Conservation (phyloP, 2,797 vertebrate genomes). For the Fringilla coelebs region DNA sequence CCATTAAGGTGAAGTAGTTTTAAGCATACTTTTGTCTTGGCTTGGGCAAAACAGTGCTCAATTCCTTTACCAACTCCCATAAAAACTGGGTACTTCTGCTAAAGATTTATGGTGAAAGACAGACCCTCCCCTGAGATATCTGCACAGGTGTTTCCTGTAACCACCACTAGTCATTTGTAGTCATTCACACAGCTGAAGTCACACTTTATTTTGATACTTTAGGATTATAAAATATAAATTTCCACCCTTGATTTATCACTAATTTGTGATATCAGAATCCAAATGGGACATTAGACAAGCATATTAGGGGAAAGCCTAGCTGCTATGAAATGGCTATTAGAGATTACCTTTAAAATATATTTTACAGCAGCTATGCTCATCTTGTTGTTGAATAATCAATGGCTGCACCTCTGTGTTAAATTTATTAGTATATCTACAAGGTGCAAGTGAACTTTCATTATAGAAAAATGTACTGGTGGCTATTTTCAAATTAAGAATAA, state of each 20-base stretch:
- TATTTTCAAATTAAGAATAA: constrained; percentile 62
- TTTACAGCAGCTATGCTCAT: constrained; percentile 39
- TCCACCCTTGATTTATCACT: constrained; percentile 49
- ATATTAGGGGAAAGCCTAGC: constrained; percentile 45
- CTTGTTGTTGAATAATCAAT: constrained; percentile 58
- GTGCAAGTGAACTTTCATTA: constrained; percentile 45
- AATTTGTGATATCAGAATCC: constrained; percentile 49
- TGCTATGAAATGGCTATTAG: constrained; percentile 44
- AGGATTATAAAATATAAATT: constrained; percentile 50
- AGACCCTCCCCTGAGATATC: not conserved
- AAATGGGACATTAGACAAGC: constrained; percentile 59
- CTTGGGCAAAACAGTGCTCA: not conserved
- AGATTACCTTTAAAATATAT: constrained; percentile 49
- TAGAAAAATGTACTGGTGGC: constrained; percentile 19
- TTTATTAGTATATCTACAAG: constrained; percentile 57
- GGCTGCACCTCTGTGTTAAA: constrained; percentile 41
- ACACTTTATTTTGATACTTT: constrained; percentile 41
- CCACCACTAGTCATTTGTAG: not conserved
- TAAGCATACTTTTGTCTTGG: not conserved
- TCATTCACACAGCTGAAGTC: not conserved
- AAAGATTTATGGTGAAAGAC: not conserved
- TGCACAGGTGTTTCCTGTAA: not conserved
- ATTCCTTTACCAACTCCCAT: not conserved
- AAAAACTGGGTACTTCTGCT: not conserved
- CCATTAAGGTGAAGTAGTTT: not conserved